These are phyloP conservation scores for Hermaeophaga mercurialis DNA, from an alignment of 2,888 invertebrate genomes.

Conservation along the genomic window DNA sequence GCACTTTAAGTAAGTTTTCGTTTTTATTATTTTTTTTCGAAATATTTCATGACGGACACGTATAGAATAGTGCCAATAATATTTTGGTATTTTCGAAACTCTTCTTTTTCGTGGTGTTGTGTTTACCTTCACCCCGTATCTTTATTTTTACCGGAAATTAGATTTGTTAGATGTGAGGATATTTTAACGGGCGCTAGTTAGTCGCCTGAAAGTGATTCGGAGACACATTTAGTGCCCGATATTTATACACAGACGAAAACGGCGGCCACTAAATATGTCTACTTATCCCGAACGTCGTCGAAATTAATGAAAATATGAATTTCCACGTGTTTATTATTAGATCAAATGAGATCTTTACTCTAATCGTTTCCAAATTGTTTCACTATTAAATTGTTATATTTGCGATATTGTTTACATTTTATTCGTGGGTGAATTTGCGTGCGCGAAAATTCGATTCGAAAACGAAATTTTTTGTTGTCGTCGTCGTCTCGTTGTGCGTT, in stretches of 20 bases:
- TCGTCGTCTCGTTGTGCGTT: no score
- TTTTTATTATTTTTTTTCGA: no score
- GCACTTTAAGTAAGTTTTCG: no score
- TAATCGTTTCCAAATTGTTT: constrained; percentile 37
- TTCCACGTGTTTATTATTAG: constrained; percentile 44
- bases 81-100: no score
- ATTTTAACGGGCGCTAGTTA: constrained; percentile 55
- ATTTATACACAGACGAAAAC: constrained; percentile 48
- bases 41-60: no score
- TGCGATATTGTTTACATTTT: no score
- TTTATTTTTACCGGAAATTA: constrained; percentile 48
- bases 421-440: no score
- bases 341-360: constrained; percentile 31
- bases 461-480: no score
- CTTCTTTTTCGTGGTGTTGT: no score
- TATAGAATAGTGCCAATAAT: no score
- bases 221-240: constrained; percentile 53
- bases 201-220: constrained; percentile 52
- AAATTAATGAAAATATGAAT: constrained; percentile 42
- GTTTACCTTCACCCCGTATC: constrained; percentile 27
- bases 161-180: constrained; percentile 51
- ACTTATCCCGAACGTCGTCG: constrained; percentile 46
- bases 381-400: constrained; percentile 27
- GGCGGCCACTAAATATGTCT: constrained; percentile 49
- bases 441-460: no score